Evolutionary conservation across 1,140 invertebrate species (phyloP).

Genomic region (Psix sp.): DNA sequence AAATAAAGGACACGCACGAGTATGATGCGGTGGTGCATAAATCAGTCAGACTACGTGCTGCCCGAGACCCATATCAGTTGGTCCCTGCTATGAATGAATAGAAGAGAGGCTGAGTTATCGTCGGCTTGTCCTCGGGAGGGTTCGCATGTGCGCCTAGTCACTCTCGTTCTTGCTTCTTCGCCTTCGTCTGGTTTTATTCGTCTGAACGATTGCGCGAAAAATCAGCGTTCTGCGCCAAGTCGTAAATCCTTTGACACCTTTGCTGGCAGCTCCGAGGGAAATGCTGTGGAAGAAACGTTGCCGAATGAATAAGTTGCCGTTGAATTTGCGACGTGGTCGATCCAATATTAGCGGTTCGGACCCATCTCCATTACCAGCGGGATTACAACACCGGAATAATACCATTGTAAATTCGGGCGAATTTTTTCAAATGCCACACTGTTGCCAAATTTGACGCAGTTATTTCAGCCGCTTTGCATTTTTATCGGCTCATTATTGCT

Average conservation of each 20-base stretch:
- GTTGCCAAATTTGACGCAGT: constrained; percentile 28
- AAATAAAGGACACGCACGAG: constrained; percentile 68
- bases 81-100: constrained; percentile 69
- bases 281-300: constrained; percentile 31
- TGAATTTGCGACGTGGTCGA: neutral
- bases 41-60: constrained; percentile 67
- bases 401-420: constrained; percentile 30
- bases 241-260: constrained; percentile 60
- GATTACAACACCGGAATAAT: constrained; percentile 16
- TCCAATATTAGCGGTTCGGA: neutral
- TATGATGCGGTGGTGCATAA: constrained; percentile 69
- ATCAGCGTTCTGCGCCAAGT: constrained; percentile 51
- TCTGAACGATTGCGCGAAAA: constrained; percentile 42
- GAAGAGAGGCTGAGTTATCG: constrained; percentile 69
- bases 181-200: constrained; percentile 16
- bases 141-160: constrained; percentile 15
- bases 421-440: constrained; percentile 2
- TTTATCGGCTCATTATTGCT: constrained; percentile 28
- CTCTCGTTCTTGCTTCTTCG: constrained; percentile 16
- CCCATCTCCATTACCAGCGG: neutral
- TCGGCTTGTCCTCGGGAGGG: constrained; percentile 53
- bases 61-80: constrained; percentile 65
- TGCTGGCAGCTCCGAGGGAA: constrained; percentile 31
- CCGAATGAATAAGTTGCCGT: constrained; percentile 9
- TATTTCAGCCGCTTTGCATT: constrained; percentile 15